These are phyloP conservation scores for Gallinago paraguaiae DNA, from an alignment of 2,113 vertebrate species.

Conservation along the genomic window DNA sequence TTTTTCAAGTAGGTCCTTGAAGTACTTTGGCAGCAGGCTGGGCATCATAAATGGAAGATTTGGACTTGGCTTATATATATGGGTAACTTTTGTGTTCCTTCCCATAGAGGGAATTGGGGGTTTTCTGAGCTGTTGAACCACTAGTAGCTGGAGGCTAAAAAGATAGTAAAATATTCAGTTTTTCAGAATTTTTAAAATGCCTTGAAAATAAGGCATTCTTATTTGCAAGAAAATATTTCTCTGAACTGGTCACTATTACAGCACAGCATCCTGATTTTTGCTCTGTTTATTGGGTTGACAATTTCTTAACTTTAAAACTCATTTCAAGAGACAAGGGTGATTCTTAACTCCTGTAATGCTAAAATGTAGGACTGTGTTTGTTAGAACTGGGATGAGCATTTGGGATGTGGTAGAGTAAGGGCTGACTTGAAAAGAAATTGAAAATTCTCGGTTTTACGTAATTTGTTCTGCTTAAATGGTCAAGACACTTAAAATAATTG, in stretches of 20 bases:
- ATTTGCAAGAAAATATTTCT: conserved; percentile 51
- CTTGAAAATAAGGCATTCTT: neutral
- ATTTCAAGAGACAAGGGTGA: conserved; percentile 45
- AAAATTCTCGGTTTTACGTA: neutral
- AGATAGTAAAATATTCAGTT: conserved; percentile 46
- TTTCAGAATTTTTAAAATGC: conserved; percentile 47
- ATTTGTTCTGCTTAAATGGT: neutral
- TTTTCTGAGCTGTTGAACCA: conserved; percentile 25
- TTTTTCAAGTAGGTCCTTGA: conserved; percentile 72
- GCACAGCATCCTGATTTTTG: neutral
- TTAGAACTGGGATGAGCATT: neutral
- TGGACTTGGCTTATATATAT: conserved; percentile 51
- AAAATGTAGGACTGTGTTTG: neutral
- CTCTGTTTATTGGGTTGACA: conserved; percentile 67
- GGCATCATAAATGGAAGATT: conserved; percentile 59
- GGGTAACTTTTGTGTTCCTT: conserved; percentile 53
- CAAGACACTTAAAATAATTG: neutral
- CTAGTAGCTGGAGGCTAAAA: conserved; percentile 59
- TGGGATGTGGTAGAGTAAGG: neutral
- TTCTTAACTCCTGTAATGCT: conserved; percentile 31
- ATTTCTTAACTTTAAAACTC: conserved; percentile 37
- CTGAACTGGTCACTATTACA: conserved; percentile 52
- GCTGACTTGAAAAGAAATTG: neutral
- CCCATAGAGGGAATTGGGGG: conserved; percentile 27
- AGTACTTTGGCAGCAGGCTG: conserved; percentile 69